These are phyloP conservation scores for Varecia variegata DNA, from an alignment of 2,797 vertebrate species.

Conservation along the genomic window DNA sequence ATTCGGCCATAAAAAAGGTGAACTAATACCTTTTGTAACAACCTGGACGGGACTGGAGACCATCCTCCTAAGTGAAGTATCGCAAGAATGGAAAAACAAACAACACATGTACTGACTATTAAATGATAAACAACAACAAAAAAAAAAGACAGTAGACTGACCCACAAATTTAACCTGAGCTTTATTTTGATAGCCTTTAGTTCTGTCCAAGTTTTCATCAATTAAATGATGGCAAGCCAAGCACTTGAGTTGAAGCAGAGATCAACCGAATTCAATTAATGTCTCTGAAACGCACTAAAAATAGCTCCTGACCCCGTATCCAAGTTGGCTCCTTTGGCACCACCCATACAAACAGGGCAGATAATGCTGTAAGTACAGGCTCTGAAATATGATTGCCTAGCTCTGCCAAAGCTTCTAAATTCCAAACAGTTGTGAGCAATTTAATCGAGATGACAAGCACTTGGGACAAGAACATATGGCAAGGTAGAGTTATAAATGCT, in stretches of 20 bases:
- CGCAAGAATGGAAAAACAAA: too few relatives aligned
- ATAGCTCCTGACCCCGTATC: background rate
- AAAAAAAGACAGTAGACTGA: background rate
- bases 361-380: background rate
- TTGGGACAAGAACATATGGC: slow-evolving; percentile 19
- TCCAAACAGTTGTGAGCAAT: slow-evolving; percentile 29
- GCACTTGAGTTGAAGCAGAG: slow-evolving; percentile 10
- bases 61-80: too few relatives aligned
- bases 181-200: slow-evolving; percentile 14
- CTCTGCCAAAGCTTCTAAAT: background rate
- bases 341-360: background rate
- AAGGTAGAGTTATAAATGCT: slow-evolving; percentile 24
- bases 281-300: slow-evolving; percentile 45
- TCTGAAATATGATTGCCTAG: background rate
- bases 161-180: background rate
- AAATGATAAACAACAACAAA: too few relatives aligned
- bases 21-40: too few relatives aligned
- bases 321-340: background rate
- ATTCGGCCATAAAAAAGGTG: too few relatives aligned
- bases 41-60: too few relatives aligned
- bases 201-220: slow-evolving; percentile 23
- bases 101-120: too few relatives aligned
- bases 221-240: background rate
- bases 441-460: slow-evolving; percentile 30
- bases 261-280: slow-evolving; percentile 42